Conservation (phyloP, 1,140 invertebrate genomes). For the Ceratoteleas bidentatus region DNA sequence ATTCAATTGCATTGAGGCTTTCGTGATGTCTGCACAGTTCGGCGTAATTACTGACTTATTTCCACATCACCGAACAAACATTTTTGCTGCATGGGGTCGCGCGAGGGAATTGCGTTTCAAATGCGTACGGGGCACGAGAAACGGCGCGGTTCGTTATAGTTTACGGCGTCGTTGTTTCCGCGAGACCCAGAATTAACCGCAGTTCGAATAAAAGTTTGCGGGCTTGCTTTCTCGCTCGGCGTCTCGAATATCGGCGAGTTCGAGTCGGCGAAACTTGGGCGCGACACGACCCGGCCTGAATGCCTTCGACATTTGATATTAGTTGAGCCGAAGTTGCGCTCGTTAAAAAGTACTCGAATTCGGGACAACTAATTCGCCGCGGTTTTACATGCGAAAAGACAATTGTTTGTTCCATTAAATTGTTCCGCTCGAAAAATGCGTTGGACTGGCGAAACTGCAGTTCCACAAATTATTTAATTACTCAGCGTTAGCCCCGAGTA, state of each 20-base stretch:
- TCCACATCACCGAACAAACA: too few relatives aligned
- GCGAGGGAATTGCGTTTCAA: slow-evolving; percentile 28
- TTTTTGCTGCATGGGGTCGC: too few relatives aligned
- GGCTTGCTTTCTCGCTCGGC: slow-evolving; percentile 51
- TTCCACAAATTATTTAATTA: too few relatives aligned
- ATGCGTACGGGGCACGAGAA: slow-evolving; percentile 38
- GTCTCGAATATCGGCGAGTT: slow-evolving; percentile 52
- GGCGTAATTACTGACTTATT: too few relatives aligned
- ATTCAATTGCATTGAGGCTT: too few relatives aligned
- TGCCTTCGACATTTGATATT: slow-evolving; percentile 15
- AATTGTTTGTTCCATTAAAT: too few relatives aligned
- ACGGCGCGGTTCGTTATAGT: slow-evolving; percentile 47
- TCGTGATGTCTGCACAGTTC: too few relatives aligned
- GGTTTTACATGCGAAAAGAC: too few relatives aligned
- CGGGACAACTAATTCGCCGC: background rate
- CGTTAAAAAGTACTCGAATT: slow-evolving; percentile 11
- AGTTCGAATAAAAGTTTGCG: slow-evolving; percentile 60
- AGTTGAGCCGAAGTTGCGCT: background rate
- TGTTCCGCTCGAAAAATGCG: too few relatives aligned
- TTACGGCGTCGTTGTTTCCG: slow-evolving; percentile 58
- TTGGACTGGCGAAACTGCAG: too few relatives aligned
- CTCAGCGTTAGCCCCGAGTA: too few relatives aligned
- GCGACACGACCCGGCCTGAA: slow-evolving; percentile 20
- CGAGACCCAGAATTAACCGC: slow-evolving; percentile 62
- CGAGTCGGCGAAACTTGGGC: slow-evolving; percentile 29